A percentile compares a stretch with the other conserved stretches of the same genome.
Conservation (phyloP, 2,888 invertebrate genomes). For the Capitulum mitella region DNA sequence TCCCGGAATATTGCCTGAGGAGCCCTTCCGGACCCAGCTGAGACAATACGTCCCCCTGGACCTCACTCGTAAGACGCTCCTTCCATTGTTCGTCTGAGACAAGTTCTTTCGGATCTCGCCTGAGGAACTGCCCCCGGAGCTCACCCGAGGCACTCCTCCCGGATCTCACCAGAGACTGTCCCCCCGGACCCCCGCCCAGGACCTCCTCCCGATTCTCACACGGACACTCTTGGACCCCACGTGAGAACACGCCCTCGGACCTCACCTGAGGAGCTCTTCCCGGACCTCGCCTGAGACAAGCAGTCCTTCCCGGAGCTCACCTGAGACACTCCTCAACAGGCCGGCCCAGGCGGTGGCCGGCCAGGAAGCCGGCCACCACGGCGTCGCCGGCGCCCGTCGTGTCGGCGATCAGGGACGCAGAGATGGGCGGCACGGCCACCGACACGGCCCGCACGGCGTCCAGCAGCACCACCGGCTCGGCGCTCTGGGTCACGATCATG, state of each 20-base stretch:
- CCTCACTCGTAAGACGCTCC: no score
- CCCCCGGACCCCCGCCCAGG: background rate
- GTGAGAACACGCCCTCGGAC: background rate
- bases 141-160: background rate
- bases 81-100: no score
- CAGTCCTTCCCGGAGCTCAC: slow-evolving; percentile 45
- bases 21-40: no score
- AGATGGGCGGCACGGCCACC: slow-evolving; percentile 45
- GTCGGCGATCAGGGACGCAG: slow-evolving; percentile 47
- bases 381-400: slow-evolving; percentile 56
- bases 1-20: no score
- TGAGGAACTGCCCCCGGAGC: background rate
- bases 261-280: background rate
- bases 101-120: background rate
- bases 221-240: no score
- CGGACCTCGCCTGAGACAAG: slow-evolving; percentile 47
- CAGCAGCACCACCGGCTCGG: slow-evolving; percentile 46
- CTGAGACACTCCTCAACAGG: slow-evolving; percentile 44
- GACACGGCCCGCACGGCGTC: slow-evolving; percentile 48
- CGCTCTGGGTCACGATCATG: slow-evolving; percentile 40
- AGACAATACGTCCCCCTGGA: no score
- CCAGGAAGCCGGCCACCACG: slow-evolving; percentile 54
- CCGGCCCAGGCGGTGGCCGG: slow-evolving; percentile 46
- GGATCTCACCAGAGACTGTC: no score
- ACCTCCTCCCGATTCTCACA: no score